Percentiles rank a stretch among this genome's conserved stretches.
phyloP scores from a whole-genome alignment of 92 coral and sea anemone species.

The Anthopleura xanthogrammica region DNA sequence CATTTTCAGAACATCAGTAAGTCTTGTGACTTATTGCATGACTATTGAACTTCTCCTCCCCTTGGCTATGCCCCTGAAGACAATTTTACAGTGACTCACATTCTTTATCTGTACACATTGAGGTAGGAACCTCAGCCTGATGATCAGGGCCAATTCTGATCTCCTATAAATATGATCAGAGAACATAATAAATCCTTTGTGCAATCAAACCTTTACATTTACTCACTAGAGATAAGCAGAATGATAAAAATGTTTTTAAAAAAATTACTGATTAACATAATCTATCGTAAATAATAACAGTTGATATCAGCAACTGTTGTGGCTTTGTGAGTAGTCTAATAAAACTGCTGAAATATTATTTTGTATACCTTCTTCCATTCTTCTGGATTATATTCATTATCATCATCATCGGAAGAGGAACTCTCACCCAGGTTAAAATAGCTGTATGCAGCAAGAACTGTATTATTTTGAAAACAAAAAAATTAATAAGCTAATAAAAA shows the following conservation, averaged over 20 bases:
- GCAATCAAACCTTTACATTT: not conserved
- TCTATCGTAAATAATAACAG: too few relatives aligned
- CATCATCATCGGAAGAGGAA: slow-evolving; percentile 91
- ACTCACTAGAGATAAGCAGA: not conserved
- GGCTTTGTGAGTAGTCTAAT: too few relatives aligned
- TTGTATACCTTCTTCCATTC: slow-evolving; percentile 92
- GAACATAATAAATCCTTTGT: not conserved
- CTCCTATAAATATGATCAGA: slow-evolving; percentile 47
- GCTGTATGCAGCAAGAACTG: slow-evolving; percentile 97
- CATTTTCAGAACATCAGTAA: too few relatives aligned
- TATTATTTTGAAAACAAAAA: not conserved
- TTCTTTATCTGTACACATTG: slow-evolving; percentile 56
- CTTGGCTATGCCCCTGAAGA: too few relatives aligned
- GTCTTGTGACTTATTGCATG: too few relatives aligned
- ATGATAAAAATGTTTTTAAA: not conserved
- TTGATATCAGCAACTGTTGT: too few relatives aligned
- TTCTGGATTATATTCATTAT: slow-evolving; percentile 89
- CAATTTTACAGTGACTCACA: slow-evolving; percentile 22
- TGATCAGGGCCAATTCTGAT: slow-evolving; percentile 98
- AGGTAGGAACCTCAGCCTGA: slow-evolving; percentile 94
- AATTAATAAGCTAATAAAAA: too few relatives aligned
- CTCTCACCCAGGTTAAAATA: slow-evolving; percentile 91
- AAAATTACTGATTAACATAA: too few relatives aligned
- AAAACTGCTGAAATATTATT: too few relatives aligned
- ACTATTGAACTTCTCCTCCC: too few relatives aligned